phyloP scores from a whole-genome alignment of 1,140 invertebrate genomes.

The Ceratoteleas bidentatus region DNA sequence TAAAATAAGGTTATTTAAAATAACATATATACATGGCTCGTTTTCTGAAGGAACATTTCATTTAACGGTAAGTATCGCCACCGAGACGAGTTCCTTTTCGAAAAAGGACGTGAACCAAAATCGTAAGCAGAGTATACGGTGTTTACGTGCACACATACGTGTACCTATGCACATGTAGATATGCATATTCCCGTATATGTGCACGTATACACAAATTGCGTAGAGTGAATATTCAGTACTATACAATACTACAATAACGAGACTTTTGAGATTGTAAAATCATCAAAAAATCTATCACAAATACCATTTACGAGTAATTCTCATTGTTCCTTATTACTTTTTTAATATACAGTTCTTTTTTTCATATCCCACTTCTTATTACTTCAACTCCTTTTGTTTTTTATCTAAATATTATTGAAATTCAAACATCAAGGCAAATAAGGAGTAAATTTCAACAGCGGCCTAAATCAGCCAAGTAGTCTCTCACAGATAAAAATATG shows the following conservation, averaged over 20 bases:
- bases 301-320: slow-evolving; percentile 82
- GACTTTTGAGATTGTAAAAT: slow-evolving; percentile 83
- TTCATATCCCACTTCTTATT: slow-evolving; percentile 60
- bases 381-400: slow-evolving; percentile 38
- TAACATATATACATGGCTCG: slow-evolving; percentile 21
- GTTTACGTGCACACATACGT: slow-evolving; percentile 30
- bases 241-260: slow-evolving; percentile 82
- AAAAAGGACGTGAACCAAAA: slow-evolving; percentile 70
- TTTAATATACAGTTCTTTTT: slow-evolving; percentile 63
- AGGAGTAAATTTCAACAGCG: slow-evolving; percentile 82
- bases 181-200: slow-evolving; percentile 62
- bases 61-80: slow-evolving; percentile 45
- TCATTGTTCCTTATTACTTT: slow-evolving; percentile 71
- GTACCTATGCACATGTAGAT: slow-evolving; percentile 43
- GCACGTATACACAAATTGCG: slow-evolving; percentile 78
- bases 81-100: slow-evolving; percentile 4
- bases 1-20: slow-evolving; percentile 38
- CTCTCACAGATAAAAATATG: slow-evolving; percentile 82
- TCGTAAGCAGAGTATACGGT: slow-evolving; percentile 76
- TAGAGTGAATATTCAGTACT: slow-evolving; percentile 78
- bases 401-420: slow-evolving; percentile 80
- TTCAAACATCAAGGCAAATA: slow-evolving; percentile 82
- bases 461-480: slow-evolving; percentile 81
- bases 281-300: slow-evolving; percentile 83
- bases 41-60: slow-evolving; percentile 43